Conservation (phyloP, 1,140 invertebrate genomes). For the Teleogryllus occipitalis region DNA sequence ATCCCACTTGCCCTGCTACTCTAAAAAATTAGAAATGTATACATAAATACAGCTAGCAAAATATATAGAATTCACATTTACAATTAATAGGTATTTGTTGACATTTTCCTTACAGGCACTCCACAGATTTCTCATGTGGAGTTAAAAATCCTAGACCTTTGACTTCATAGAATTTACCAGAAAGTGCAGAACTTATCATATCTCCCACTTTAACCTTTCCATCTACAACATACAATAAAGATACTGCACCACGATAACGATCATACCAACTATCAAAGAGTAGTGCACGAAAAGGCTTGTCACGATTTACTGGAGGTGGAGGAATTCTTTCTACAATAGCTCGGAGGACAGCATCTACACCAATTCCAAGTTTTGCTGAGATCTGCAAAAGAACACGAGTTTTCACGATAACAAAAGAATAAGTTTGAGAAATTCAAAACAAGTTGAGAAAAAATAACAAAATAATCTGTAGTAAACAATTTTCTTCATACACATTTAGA, state of each 20-base stretch:
- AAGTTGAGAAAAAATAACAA: too few relatives aligned
- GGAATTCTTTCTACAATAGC: conserved; percentile 72
- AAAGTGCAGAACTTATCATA: conserved; percentile 53
- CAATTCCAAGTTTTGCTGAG: conserved; percentile 85
- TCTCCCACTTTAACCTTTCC: conserved; percentile 61
- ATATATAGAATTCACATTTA: not conserved
- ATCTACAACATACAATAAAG: conserved; percentile 69
- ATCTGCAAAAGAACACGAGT: conserved; percentile 39
- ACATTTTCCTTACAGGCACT: conserved; percentile 51
- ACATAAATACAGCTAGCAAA: not conserved
- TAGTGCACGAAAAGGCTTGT: conserved; percentile 63
- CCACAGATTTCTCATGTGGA: conserved; percentile 62
- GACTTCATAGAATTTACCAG: conserved; percentile 66
- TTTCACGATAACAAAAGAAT: not conserved
- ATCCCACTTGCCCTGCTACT: conserved; percentile 72
- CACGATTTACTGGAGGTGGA: conserved; percentile 51
- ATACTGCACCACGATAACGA: conserved; percentile 74
- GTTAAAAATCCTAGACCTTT: conserved; percentile 71
- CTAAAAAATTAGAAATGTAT: conserved; percentile 34
- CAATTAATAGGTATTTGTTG: not conserved
- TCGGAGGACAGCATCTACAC: conserved; percentile 66
- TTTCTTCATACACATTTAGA: too few relatives aligned
- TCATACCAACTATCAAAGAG: conserved; percentile 95
- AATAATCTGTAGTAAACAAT: too few relatives aligned
- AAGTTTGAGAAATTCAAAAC: too few relatives aligned